Evolutionary conservation across 1,140 invertebrate genomes (phyloP).

Genomic region (Drosophila nikananu): DNA sequence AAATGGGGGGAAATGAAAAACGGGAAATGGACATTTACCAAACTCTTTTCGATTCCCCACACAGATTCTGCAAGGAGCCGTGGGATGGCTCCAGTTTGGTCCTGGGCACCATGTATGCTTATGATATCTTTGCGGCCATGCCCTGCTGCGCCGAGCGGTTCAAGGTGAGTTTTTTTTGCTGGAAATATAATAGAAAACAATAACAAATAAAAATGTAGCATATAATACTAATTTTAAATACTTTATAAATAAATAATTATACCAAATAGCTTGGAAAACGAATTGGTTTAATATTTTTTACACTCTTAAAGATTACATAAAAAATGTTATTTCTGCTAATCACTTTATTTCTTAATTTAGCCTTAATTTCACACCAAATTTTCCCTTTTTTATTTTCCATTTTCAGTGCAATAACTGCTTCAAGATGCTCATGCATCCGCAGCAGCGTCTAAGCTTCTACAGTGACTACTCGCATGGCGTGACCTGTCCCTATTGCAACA

Average conservation of each 20-base stretch:
- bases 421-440: constrained; percentile 93
- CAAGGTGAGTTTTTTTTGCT: constrained; percentile 88
- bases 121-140: constrained; percentile 98
- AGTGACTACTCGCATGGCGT: constrained; percentile 97
- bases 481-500: constrained; percentile 95
- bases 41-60: background rate
- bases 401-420: constrained; percentile 95
- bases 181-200: rapidly evolving
- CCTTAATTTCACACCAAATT: background rate
- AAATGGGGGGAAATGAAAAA: background rate
- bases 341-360: background rate
- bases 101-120: constrained; percentile 98
- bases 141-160: constrained; percentile 97
- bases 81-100: constrained; percentile 98
- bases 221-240: background rate
- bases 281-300: background rate
- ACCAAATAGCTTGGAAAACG: background rate
- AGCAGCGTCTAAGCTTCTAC: constrained; percentile 95
- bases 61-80: constrained; percentile 91
- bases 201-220: background rate
- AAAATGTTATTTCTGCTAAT: too few relatives aligned
- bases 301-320: background rate
- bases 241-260: background rate
- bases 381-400: constrained; percentile 9
- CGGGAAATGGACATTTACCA: constrained; percentile 7